Base-by-base conservation (phyloP, 2,888 invertebrate species). In the Plutella xylostella region DNA sequence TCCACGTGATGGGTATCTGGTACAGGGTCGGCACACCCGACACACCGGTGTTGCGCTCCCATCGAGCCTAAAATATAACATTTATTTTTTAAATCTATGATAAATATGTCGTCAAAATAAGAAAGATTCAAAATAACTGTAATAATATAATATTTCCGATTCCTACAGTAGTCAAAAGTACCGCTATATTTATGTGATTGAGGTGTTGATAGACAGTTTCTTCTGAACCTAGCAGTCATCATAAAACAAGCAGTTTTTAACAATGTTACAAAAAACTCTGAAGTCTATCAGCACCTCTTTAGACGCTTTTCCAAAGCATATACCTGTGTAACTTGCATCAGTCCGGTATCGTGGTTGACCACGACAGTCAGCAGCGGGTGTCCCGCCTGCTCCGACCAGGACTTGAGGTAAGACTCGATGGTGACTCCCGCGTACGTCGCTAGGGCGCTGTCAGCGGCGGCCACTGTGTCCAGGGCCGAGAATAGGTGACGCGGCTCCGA, bases 331-430 rank as follows among this genome's bases (percentile, higher is more conserved):
- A 87, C 53, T 3, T 35, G 58, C 51, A 83, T 75, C 1, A 34
- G 50, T 25, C 76, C 74, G 20, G 71, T 72, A 0, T 34, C 45
- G 18, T 85, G 80, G 51, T 86, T 54, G 12, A 85, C 62, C 1
- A 45, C 55, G 0, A 89, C 87, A 1, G 64, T 82, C 12, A 90
- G 49, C 1, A 89, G 56, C 0, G 90, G 90, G 58, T 86, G 89
- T 2, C 89, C 89, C 45, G 83, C 69, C 53, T 88, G 83, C 37
- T 82, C 77, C 0, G 88, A 85, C 90, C 90, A 91, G 0, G 84
- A 72, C 45, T 67, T 76, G 65, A 89, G 86, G 55, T 89, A 86
- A 0, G 63, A 54, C 17, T 65, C 60, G 21, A 83, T 60, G 1
- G 72, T 65, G 42, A 86, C 51, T 44, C 72, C 65, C 2, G 55